These are phyloP conservation scores for Apis florea DNA, from an alignment of 1,140 invertebrate species.

Conservation along the genomic window DNA sequence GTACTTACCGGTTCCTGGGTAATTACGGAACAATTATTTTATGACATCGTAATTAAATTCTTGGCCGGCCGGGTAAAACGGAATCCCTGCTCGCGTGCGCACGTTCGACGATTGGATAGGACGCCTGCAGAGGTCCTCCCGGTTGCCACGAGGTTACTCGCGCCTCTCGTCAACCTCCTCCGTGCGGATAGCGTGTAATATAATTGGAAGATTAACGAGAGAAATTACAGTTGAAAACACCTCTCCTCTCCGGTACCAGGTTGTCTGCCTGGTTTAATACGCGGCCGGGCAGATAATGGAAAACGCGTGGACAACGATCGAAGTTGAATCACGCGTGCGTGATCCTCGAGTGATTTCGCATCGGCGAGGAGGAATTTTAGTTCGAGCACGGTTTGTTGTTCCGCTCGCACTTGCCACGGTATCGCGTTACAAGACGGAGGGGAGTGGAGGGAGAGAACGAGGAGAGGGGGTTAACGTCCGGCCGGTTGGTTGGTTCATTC, in stretches of 20 bases:
- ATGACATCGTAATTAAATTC: slow-evolving; percentile 24
- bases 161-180: too few relatives aligned
- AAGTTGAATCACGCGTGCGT: background rate
- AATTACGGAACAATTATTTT: slow-evolving; percentile 27
- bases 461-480: slow-evolving; percentile 29
- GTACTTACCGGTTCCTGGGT: background rate
- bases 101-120: background rate
- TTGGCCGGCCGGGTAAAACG: background rate
- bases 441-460: background rate
- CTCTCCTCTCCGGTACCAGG: background rate
- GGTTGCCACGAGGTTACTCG: too few relatives aligned
- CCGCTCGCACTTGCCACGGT: slow-evolving; percentile 14
- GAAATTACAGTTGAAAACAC: background rate
- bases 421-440: slow-evolving; percentile 20
- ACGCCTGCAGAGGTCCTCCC: too few relatives aligned
- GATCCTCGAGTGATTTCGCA: slow-evolving; percentile 3
- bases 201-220: background rate
- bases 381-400: slow-evolving; percentile 12
- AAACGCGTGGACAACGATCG: background rate
- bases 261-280: too few relatives aligned
- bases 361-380: slow-evolving; percentile 9
- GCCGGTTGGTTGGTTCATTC: slow-evolving; percentile 9
- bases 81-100: background rate
- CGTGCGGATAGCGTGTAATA: background rate
- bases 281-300: background rate